phyloP scores from a whole-genome alignment of 2,113 vertebrate genomes.

The Dipodomys stephensi region DNA sequence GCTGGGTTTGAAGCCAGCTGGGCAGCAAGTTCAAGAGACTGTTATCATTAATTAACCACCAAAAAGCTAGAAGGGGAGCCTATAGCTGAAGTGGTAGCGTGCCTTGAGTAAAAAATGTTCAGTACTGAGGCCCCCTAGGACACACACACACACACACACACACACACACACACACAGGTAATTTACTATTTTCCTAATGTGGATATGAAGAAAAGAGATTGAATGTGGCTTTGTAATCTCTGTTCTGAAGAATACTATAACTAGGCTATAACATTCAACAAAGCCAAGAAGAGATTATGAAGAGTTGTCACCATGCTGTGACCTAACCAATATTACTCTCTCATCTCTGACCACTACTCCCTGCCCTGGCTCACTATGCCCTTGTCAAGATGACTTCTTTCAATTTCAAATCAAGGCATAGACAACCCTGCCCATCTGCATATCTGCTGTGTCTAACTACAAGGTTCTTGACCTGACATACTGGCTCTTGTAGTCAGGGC shows the following conservation, averaged over 20 bases:
- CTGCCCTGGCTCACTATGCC: not conserved
- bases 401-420: not conserved
- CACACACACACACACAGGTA: too few species aligned
- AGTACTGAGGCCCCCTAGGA: too few species aligned
- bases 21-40: too few species aligned
- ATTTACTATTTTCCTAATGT: not conserved
- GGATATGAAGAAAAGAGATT: not conserved
- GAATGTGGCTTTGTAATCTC: not conserved
- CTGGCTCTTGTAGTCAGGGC: not conserved
- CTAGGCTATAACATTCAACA: not conserved
- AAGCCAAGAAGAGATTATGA: constrained; percentile 6
- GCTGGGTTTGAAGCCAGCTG: too few species aligned
- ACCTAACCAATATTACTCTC: not conserved
- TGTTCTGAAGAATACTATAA: not conserved
- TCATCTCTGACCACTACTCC: not conserved
- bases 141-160: too few species aligned
- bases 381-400: not conserved
- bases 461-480: not conserved
- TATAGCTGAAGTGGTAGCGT: too few species aligned
- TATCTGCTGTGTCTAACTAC: not conserved
- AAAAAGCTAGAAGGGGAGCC: too few species aligned
- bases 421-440: not conserved
- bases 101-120: too few species aligned
- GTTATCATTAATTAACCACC: too few species aligned
- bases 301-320: not conserved